Evolutionary conservation across 2,888 invertebrate species (phyloP), one percentile per base, ranked within the genome.

Genomic region (Dexiosoma caninum): DNA sequence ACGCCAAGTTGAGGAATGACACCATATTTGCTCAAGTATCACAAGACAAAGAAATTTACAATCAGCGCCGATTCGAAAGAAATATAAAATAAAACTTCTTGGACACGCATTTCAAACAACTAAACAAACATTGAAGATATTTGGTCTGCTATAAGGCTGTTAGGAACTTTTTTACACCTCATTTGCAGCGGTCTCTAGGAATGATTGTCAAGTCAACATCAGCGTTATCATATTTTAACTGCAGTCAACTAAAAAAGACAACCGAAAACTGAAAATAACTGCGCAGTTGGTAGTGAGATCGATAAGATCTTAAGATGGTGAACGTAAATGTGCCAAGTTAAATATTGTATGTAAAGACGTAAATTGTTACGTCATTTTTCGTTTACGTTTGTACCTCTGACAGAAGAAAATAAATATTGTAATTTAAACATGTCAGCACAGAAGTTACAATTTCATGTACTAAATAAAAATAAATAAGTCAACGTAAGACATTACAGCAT

Each of bases 101-200:
- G 35, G 21, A 37, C 60, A 78, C 66, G 72, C 72, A 78, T 78
- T 32, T 66, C 5, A 51, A 40, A 70, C 30, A 59, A 30, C 46
- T 60, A 72, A 72, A 78, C 49, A 49, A 74, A 79, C 62, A 44
- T 44, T 53, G 23, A n/a, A 19, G 37, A 27, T 21, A 1, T 30
- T 42, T 14, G 10, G 21, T 23, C 14, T 53, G 8, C 10, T n/a
- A 0, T 46, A 21, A 8, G 8, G 37, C 4, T 49, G 3, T 71
- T 59, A 16, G 30, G 16, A n/a, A n/a, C n/a, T 14, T 30, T 60
- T 42, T 32, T 53, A 51, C 51, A 53, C 51, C 32, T 60, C 32
- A 30, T 32, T 42, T 16, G 8, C 16, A 10, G 46, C 23, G 7
- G 27, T 27, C 27, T 59, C 14, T 42, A 16, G 49, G 30, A 71